phyloP scores from a whole-genome alignment of 2,888 invertebrate species.

The Thelaira solivaga region DNA sequence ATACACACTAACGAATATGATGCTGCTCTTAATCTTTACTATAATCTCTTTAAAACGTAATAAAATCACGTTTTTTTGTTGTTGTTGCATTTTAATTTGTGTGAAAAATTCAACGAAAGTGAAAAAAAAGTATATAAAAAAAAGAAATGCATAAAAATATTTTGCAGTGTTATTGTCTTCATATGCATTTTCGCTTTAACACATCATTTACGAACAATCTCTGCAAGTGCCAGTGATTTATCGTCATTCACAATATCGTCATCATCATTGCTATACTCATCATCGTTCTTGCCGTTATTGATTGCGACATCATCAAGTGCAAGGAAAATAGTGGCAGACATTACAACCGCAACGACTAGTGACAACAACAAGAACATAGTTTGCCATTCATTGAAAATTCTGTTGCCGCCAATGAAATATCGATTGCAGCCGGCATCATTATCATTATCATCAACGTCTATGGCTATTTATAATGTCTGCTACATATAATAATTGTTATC shows the following conservation, averaged over 20 bases:
- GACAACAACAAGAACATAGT: slow-evolving; percentile 62
- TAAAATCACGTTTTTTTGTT: background rate
- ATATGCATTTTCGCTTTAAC: slow-evolving; percentile 60
- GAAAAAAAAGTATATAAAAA: background rate
- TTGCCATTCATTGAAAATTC: slow-evolving; percentile 70
- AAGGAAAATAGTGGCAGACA: slow-evolving; percentile 2
- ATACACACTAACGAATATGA: slow-evolving; percentile 21
- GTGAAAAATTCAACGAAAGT: slow-evolving; percentile 22
- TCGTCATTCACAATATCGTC: slow-evolving; percentile 30
- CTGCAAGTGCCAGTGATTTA: slow-evolving; percentile 61
- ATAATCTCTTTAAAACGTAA: background rate
- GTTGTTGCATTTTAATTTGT: slow-evolving; percentile 33
- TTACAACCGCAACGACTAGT: slow-evolving; percentile 47
- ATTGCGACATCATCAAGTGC: slow-evolving; percentile 14
- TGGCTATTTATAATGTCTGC: background rate
- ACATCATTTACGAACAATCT: slow-evolving; percentile 61
- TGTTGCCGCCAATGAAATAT: slow-evolving; percentile 63
- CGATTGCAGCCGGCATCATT: slow-evolving; percentile 51
- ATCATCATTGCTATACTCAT: slow-evolving; percentile 1
- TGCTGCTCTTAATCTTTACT: background rate
- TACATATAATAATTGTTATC: no score
- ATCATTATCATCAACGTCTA: background rate
- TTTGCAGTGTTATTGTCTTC: slow-evolving; percentile 38
- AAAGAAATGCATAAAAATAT: slow-evolving; percentile 46
- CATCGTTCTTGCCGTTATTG: background rate